Percentiles rank a stretch among this genome's conserved stretches.
phyloP scores from a whole-genome alignment of 1,140 invertebrate genomes.

The Papilio aristodemus region DNA sequence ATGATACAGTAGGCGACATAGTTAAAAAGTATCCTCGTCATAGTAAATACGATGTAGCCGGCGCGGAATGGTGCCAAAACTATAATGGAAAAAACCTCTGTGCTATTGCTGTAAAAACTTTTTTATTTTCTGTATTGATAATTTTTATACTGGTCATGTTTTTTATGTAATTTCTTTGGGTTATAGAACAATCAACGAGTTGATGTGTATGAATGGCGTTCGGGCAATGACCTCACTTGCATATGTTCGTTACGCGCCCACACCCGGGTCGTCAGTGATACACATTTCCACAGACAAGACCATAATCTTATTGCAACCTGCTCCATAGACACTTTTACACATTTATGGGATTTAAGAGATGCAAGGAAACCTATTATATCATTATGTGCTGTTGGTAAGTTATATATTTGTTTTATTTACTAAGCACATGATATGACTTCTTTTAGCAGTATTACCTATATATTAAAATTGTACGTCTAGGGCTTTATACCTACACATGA shows the following conservation, averaged over 20 bases:
- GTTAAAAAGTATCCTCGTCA: conserved; percentile 91
- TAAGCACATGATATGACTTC: neutral
- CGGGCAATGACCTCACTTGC: conserved; percentile 84
- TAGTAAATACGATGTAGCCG: conserved; percentile 96
- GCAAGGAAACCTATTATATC: conserved; percentile 89
- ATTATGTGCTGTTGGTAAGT: conserved; percentile 82
- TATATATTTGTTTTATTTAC: neutral
- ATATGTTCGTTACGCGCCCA: conserved; percentile 90
- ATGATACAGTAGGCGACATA: conserved; percentile 86
- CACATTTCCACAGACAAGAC: conserved; percentile 95
- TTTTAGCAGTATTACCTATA: neutral
- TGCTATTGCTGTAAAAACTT: conserved; percentile 92
- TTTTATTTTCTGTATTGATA: neutral
- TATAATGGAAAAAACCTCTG: conserved; percentile 88
- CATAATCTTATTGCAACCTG: conserved; percentile 94
- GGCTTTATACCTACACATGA: too few species aligned
- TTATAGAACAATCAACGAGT: conserved; percentile 91
- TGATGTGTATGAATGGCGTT: conserved; percentile 89
- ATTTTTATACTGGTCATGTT: neutral
- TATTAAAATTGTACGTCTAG: too few species aligned
- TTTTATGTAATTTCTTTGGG: conserved; percentile 23
- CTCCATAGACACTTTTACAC: conserved; percentile 95
- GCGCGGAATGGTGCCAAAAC: conserved; percentile 95
- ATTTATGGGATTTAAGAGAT: conserved; percentile 96
- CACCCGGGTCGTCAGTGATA: conserved; percentile 93